These are phyloP conservation scores for Mustela lutreola DNA, from an alignment of 2,113 vertebrate species.

Conservation along the genomic window DNA sequence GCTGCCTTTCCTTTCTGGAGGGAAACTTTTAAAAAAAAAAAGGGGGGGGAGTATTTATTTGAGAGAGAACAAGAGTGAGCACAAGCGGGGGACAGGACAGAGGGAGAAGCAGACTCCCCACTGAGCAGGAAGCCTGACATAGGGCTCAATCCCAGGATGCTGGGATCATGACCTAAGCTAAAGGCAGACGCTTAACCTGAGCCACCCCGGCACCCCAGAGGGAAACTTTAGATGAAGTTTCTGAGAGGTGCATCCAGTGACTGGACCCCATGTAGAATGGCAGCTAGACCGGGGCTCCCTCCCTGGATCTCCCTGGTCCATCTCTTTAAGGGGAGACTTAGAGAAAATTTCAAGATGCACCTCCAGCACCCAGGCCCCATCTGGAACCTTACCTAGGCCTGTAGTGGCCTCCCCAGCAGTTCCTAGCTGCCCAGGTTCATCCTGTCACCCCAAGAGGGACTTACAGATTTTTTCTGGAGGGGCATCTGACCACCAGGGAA, in stretches of 20 bases:
- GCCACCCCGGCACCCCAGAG: neutral
- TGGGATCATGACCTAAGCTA: neutral
- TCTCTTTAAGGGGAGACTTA: neutral
- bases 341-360: neutral
- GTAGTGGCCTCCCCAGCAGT: neutral
- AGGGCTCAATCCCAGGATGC: neutral
- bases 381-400: neutral
- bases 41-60: neutral
- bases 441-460: neutral
- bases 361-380: neutral
- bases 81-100: neutral
- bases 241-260: neutral
- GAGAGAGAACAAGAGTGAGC: neutral
- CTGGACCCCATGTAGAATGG: neutral
- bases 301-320: neutral
- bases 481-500: neutral
- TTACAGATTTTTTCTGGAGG: neutral
- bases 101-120: neutral
- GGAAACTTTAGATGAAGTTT: neutral
- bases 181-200: neutral
- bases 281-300: neutral
- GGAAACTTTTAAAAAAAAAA: neutral
- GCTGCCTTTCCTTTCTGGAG: neutral
- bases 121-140: neutral
- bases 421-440: neutral